These are phyloP conservation scores for Lethenteron reissneri DNA, from an alignment of 2,113 vertebrate species.

Conservation along the genomic window DNA sequence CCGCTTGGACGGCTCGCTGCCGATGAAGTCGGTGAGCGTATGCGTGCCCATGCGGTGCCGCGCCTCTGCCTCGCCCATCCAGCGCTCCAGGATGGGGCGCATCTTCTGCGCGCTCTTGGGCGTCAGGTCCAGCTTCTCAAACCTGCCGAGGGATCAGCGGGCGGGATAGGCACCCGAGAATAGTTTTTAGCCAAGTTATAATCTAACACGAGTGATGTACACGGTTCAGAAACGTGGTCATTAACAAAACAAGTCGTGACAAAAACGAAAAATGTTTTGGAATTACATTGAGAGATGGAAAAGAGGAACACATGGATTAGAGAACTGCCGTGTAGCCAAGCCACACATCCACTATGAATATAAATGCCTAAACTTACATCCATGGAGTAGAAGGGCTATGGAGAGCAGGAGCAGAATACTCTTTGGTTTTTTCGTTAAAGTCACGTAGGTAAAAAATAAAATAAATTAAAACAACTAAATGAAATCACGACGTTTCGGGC, in stretches of 20 bases:
- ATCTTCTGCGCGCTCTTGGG: constrained; percentile 94
- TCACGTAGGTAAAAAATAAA: no score
- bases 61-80: constrained; percentile 74
- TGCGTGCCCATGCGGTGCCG: constrained; percentile 88
- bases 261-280: not conserved
- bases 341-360: no score
- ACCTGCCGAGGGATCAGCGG: constrained; percentile 24
- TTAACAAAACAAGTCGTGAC: not conserved
- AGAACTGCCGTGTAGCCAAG: no score
- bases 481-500: no score
- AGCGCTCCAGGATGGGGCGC: constrained; percentile 79
- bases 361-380: no score
- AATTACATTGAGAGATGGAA: not conserved
- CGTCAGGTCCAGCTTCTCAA: constrained; percentile 88
- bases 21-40: constrained; percentile 88
- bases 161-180: not conserved
- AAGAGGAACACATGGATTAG: not conserved
- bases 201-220: no score
- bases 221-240: not conserved
- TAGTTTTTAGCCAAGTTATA: no score
- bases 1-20: constrained; percentile 80
- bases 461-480: no score
- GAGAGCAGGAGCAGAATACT: no score
- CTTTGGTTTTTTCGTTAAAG: no score
- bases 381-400: no score